Base-by-base conservation (phyloP, 2,113 vertebrate genomes). In the Dunckerocampus dactyliophorus region DNA sequence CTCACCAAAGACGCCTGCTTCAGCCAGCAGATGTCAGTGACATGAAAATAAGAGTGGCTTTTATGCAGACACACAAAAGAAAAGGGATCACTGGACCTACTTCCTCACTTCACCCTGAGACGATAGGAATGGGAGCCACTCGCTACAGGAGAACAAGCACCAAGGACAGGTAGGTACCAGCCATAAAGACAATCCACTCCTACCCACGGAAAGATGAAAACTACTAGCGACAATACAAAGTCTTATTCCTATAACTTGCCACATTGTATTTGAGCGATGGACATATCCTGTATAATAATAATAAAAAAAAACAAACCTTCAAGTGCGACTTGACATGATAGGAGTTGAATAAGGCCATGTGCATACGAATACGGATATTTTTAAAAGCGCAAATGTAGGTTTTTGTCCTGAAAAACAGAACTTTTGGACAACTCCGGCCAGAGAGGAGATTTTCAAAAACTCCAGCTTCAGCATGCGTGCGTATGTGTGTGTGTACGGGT, bases 1-100 rank as follows among this genome's bases (percentile, higher is more conserved):
- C 24, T 28, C 24, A 28, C 42, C 17, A 46, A n/a, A 8, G 16
- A 37, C 2, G 6, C n/a, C 19, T 1, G 24, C 24, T 58, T 39
- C 56, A n/a, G 31, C 86, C 87, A 85, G 80, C 72, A 89, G 85
- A 54, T 68, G 85, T 73, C 82, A 79, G 71, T 13, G 20, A 68
- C 42, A 12, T 12, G 39, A 2, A 77, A 48, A 66, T 71, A 73
- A 43, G 53, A 62, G 21, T 8, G 4, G 28, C 34, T 5, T 34
- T 8, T 34, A 5, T 8, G 31, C 31, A 34, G 31, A 34, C 31
- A 34, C 31, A 34, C 31, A 34, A 34, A 34, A 58, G 49, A 69
- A 3, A 37, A 42, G 4, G 16, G 12, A 65, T 54, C 31, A 43
- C 24, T 70, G 52, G 50, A 60, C 45, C n/a, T 16, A 0, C 21